Base-by-base conservation (phyloP, 2,888 invertebrate species). In the Muschampia plurimacula region DNA sequence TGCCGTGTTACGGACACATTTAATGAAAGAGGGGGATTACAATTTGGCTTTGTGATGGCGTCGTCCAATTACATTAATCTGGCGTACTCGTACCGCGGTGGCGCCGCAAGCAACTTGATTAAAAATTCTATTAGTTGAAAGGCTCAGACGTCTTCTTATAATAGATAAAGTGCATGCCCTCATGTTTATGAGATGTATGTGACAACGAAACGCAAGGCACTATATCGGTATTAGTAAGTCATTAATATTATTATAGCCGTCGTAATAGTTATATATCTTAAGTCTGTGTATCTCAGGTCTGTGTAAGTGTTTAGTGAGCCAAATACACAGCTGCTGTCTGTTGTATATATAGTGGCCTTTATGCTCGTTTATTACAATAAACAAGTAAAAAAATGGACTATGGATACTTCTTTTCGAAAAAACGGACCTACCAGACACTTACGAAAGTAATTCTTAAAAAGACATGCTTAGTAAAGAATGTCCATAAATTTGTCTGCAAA, bases 41-140 rank as follows among this genome's bases (percentile, higher is more conserved):
- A 93, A 93, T 93, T 93, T 93, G 93, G 93, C 89, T 93, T 93
- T 93, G 93, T 93, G 92, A 93, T 87, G 88, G 87, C 91, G 88
- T 89, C 88, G 89, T 92, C 91, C 91, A 93, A 93, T 94, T 93
- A 92, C 93, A 94, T 94, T 93, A 93, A 92, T 92, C 91, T 89
- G 91, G 89, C 88, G 90, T 83, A 84, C 86, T 87, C 86, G 77
- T 76, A 74, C 76, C 78, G 88, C 83, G 87, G 86, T 83, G 84
- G 83, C 87, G 87, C 84, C 86, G 86, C 87, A 89, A 90, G 85
- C 89, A 89, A 92, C 92, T 90, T 93, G 92, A 93, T 93, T 93
- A 93, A 94, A 93, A 92, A 93, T 92, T 92, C 93, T 93, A 93
- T 93, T 94, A 93, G 92, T 92, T 91, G 87, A 92, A 93, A 93